These are phyloP conservation scores for Coptodon rendalli DNA, from an alignment of 2,113 vertebrate species.

Conservation along the genomic window DNA sequence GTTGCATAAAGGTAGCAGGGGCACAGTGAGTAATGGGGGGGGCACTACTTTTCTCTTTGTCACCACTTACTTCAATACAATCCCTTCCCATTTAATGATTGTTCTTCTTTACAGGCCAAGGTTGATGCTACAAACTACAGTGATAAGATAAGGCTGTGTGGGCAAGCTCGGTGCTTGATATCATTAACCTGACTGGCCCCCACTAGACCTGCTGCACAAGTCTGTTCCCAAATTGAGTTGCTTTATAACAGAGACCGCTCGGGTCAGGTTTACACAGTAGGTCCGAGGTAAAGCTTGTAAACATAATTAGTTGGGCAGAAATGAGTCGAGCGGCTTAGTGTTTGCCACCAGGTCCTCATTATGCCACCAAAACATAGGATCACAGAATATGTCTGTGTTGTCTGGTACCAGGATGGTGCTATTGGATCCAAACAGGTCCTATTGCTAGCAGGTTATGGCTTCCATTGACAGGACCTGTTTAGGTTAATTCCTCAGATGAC, in stretches of 20 bases:
- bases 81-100: slow-evolving; percentile 29
- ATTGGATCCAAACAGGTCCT: background rate
- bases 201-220: background rate
- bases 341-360: background rate
- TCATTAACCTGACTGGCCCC: slow-evolving; percentile 28
- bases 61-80: slow-evolving; percentile 34
- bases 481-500: background rate
- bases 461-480: background rate
- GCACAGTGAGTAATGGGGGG: background rate
- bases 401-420: background rate
- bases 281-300: slow-evolving; percentile 9
- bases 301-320: slow-evolving; percentile 4
- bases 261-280: slow-evolving; percentile 32
- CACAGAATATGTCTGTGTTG: background rate
- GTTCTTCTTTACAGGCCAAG: slow-evolving; percentile 30
- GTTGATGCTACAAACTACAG: slow-evolving; percentile 27
- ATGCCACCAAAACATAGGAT: background rate
- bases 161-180: slow-evolving; percentile 41
- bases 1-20: background rate
- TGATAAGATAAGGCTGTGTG: slow-evolving; percentile 58
- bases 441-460: background rate
- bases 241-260: background rate
- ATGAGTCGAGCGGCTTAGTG: background rate
- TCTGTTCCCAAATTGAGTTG: background rate
- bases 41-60: background rate